Base-by-base conservation (phyloP, 2,113 vertebrate genomes). In the Pampusana beccarii region DNA sequence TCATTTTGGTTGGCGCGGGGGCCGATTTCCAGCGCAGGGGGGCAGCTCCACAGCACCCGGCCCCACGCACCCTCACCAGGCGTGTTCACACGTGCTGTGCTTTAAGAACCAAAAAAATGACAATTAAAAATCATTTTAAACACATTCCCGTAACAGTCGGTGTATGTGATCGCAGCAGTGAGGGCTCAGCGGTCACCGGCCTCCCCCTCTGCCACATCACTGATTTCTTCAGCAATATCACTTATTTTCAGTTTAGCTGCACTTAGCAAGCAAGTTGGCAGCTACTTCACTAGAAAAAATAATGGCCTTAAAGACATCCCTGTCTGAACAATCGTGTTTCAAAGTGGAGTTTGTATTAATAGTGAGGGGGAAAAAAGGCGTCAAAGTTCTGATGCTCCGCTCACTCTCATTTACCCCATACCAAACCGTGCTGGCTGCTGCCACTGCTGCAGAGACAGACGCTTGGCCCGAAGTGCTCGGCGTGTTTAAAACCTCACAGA, bases 341-440 rank as follows among this genome's bases (percentile, higher is more conserved):
- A 10, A 14, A 29, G 51, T 24, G 40, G 56, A 9, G 38, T 31
- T 70, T 23, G 5, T 36, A 13, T n/a, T 28, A 42, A n/a, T 4
- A 9, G 8, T 36, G 26, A 46, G 44, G 44, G 17, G 18, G 56
- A 91, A 82, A n/a, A 2, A 8, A 61, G 4, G 13, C 29, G 58
- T 31, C 0, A 0, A 29, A 13, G 62, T 73, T 51, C 61, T 48
- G 61, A 5, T 16, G 28, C 23, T 58, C 61, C 57, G 17, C 38
- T 62, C 44, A 3, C 3, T 11, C 1, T 33, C 10, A 5, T 7
- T 14, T 10, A 11, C 1, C 8, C 38, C 11, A 14, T 0, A 5
- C 24, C 12, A 0, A 4, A 6, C 44, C 8, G 25, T 1, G 33
- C 34, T 46, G 18, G 5, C 33, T 51, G n/a, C 58, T 53, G 25